phyloP scores from a whole-genome alignment of 2,113 vertebrate genomes.

The Nestor notabilis region DNA sequence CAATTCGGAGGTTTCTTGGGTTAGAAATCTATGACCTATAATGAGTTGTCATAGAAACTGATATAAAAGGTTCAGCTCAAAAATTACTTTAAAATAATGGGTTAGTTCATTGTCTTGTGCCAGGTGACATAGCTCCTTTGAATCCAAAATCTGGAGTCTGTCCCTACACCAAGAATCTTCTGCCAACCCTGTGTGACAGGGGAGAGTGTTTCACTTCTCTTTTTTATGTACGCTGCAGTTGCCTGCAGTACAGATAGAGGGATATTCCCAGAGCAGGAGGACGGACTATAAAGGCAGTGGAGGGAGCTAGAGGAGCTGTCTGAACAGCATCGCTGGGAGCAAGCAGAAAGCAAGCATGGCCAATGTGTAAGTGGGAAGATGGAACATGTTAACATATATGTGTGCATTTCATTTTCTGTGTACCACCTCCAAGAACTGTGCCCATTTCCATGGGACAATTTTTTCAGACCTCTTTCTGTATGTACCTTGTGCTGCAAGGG shows the following conservation, averaged over 20 bases:
- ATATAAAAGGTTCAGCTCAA: not conserved
- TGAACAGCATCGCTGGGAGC: not conserved
- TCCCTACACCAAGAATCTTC: not conserved
- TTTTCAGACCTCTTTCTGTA: not conserved
- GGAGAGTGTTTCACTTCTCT: not conserved
- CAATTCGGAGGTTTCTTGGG: constrained; percentile 48
- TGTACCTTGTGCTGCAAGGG: not conserved
- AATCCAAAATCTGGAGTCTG: not conserved
- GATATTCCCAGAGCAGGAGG: not conserved
- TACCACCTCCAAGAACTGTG: not conserved
- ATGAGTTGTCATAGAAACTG: constrained; percentile 62
- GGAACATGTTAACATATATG: not conserved
- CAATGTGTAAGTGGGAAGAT: not conserved
- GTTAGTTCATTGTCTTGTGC: not conserved
- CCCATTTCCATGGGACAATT: not conserved
- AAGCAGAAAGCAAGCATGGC: not conserved
- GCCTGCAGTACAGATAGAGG: not conserved
- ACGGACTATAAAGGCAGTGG: rapidly evolving
- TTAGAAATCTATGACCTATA: constrained; percentile 50
- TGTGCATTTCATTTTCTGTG: not conserved
- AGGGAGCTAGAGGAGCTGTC: not conserved
- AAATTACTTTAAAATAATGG: constrained; percentile 33
- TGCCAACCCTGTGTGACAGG: not conserved
- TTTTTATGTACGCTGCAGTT: not conserved
- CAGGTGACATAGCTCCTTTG: not conserved